Evolutionary conservation across 2,113 vertebrate species (phyloP).

Genomic region (Pseudolaguvia tuberculata): DNA sequence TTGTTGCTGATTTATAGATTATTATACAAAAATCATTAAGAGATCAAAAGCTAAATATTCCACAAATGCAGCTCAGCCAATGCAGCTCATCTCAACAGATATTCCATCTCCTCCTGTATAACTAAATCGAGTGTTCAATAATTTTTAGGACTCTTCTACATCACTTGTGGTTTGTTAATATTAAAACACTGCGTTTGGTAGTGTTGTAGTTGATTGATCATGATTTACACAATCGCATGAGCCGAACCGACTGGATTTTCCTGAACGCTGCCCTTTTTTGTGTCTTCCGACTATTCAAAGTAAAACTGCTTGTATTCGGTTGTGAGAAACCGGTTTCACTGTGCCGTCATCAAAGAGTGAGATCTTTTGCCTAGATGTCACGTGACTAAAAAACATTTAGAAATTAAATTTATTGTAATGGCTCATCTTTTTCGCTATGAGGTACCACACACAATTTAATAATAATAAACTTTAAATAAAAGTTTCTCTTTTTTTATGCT

Average conservation of each 20-base stretch:
- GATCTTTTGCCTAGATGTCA: neutral
- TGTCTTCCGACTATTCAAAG: neutral
- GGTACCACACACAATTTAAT: neutral
- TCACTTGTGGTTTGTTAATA: neutral
- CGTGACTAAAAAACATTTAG: conserved; percentile 3
- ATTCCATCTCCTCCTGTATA: neutral
- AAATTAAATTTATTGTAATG: neutral
- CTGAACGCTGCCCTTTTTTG: neutral
- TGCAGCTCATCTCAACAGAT: neutral
- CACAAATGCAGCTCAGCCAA: conserved; percentile 7
- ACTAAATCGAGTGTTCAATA: too few relatives aligned
- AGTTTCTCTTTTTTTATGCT: neutral
- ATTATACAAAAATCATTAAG: neutral
- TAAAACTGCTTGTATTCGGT: neutral
- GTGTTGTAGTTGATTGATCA: neutral
- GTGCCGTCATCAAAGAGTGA: too few relatives aligned
- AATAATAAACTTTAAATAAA: neutral
- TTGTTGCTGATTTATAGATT: neutral
- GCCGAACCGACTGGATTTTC: conserved; percentile 6
- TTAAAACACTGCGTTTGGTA: neutral
- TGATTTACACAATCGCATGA: neutral
- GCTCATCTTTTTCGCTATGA: neutral
- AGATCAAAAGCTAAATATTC: neutral
- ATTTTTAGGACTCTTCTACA: neutral
- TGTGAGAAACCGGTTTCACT: neutral